A percentile compares a stretch with the other conserved stretches of the same genome.
phyloP scores from a whole-genome alignment of 2,113 vertebrate species.

The Hepsetus odoe region DNA sequence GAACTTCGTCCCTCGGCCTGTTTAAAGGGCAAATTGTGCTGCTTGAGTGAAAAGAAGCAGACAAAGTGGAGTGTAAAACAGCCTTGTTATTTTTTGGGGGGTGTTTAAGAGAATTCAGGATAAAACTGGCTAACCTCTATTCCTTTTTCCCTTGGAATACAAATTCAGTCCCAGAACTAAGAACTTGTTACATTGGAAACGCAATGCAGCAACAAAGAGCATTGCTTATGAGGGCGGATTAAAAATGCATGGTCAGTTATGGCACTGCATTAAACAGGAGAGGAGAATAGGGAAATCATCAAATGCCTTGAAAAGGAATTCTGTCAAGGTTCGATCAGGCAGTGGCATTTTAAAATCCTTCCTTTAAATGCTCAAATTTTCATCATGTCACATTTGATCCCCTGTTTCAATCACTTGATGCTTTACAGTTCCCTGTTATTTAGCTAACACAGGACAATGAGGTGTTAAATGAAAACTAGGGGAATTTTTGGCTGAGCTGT shows the following conservation, averaged over 20 bases:
- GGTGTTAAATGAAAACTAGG: not conserved
- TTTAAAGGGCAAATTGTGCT: not conserved
- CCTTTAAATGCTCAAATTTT: not conserved
- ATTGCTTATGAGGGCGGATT: slow-evolving; percentile 36
- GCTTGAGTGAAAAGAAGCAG: not conserved
- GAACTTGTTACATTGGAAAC: not conserved
- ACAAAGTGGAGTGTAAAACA: not conserved
- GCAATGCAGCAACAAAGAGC: slow-evolving; percentile 10
- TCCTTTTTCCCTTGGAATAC: not conserved
- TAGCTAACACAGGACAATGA: not conserved
- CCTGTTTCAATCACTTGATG: not conserved
- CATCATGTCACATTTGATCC: not conserved
- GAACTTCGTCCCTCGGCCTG: not conserved
- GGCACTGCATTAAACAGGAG: slow-evolving; percentile 3
- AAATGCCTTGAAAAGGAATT: not conserved
- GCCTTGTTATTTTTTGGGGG: not conserved
- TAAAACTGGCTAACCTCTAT: slow-evolving; percentile 29
- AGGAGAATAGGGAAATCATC: not conserved
- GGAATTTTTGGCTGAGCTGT: not conserved
- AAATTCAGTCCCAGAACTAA: slow-evolving; percentile 24
- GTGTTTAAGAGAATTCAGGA: too few relatives aligned
- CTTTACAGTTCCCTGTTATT: not conserved
- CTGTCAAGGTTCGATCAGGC: not conserved
- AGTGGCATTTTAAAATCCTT: not conserved
- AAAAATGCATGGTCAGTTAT: slow-evolving; percentile 33